A percentile compares a stretch with the other conserved stretches of the same genome.
Evolutionary conservation across 1,140 invertebrate species (phyloP).

Genomic region (Aphaenogaster ashmeadi): DNA sequence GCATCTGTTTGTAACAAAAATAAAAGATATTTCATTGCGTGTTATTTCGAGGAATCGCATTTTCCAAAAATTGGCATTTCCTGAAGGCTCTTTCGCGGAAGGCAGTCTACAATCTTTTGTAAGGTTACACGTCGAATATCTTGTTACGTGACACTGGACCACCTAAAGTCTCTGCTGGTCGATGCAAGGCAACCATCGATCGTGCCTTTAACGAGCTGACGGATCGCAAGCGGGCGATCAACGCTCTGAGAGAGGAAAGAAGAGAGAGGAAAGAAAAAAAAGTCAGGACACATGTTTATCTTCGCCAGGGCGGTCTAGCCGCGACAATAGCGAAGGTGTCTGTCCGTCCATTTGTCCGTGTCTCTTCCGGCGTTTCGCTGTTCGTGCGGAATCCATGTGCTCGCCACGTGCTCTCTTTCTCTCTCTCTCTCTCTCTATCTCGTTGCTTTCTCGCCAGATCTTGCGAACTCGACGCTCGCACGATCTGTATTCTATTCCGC

Average conservation of each 20-base stretch:
- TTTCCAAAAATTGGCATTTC: not conserved
- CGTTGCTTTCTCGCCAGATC: not conserved
- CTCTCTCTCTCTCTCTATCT: not conserved
- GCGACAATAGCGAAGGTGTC: slow-evolving; percentile 65
- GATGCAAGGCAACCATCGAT: not conserved
- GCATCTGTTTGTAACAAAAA: not conserved
- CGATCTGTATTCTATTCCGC: slow-evolving; percentile 75
- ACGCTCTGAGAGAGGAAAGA: not conserved
- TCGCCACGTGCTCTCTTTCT: slow-evolving; percentile 71
- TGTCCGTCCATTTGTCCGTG: slow-evolving; percentile 31
- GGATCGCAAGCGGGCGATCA: not conserved
- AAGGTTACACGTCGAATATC: slow-evolving; percentile 30
- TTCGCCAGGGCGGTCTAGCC: slow-evolving; percentile 59
- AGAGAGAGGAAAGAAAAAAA: not conserved
- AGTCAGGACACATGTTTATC: slow-evolving; percentile 21
- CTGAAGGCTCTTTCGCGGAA: not conserved
- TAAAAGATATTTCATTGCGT: not conserved
- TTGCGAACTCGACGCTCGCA: slow-evolving; percentile 25
- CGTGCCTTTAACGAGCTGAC: slow-evolving; percentile 39
- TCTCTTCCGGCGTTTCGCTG: slow-evolving; percentile 52
- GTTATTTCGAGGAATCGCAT: not conserved
- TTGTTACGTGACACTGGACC: slow-evolving; percentile 34
- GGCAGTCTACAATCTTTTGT: not conserved
- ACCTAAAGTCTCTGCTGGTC: not conserved
- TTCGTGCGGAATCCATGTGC: slow-evolving; percentile 66